Evolutionary conservation across 2,113 vertebrate genomes (phyloP).

Genomic region (Rynchops niger): DNA sequence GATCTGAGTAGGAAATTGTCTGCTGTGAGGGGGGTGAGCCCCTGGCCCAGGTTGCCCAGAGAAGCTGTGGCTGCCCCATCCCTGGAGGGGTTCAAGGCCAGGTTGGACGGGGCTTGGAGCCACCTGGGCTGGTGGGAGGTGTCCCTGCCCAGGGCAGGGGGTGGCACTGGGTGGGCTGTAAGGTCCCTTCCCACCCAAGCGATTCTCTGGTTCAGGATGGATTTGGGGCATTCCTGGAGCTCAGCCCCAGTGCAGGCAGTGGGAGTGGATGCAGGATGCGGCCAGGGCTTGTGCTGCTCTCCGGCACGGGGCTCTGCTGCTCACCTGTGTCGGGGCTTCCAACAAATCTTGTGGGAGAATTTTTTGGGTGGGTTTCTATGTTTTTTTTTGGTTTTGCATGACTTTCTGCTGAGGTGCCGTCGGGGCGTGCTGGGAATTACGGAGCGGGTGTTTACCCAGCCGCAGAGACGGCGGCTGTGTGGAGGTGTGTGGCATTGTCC

Average conservation of each 20-base stretch:
- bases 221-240: not conserved
- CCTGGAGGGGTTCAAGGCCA: not conserved
- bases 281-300: not conserved
- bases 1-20: no score
- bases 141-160: not conserved
- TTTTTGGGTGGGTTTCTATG: not conserved
- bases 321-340: not conserved
- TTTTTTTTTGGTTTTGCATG: fast-evolving
- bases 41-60: no score
- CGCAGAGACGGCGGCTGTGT: fast-evolving
- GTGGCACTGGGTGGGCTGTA: not conserved
- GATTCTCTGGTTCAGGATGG: not conserved
- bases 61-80: not conserved
- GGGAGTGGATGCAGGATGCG: not conserved
- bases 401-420: fast-evolving
- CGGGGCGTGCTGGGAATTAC: not conserved
- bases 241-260: fast-evolving
- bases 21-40: no score
- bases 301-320: fast-evolving
- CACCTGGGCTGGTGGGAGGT: no score
- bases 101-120: no score
- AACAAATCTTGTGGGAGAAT: fast-evolving
- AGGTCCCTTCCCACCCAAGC: not conserved
- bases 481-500: conserved; percentile 10
- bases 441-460: not conserved